phyloP scores from a whole-genome alignment of 30 jellyfish, hydroid and myxozoan species.

The Clytia hemisphaerica region DNA sequence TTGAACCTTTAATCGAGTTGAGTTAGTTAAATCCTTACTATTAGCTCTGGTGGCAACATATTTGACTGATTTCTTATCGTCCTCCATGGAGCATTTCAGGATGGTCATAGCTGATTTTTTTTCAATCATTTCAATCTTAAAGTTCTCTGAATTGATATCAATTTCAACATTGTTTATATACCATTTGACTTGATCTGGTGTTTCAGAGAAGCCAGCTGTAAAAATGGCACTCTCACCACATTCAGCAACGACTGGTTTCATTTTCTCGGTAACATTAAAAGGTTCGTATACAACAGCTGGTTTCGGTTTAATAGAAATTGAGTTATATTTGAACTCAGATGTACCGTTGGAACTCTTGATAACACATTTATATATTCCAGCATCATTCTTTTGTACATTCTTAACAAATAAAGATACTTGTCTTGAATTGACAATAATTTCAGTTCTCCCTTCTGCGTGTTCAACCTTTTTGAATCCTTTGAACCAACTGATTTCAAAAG shows the following conservation, averaged over 20 bases:
- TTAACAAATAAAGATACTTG: constrained; percentile 25
- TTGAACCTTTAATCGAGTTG: constrained; percentile 9
- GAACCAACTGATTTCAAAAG: constrained; percentile 53
- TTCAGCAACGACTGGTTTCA: not conserved
- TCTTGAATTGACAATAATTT: constrained; percentile 28
- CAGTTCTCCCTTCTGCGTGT: constrained; percentile 26
- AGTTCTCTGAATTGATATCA: constrained; percentile 35
- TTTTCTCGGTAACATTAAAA: constrained; percentile 20
- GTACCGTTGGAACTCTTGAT: constrained; percentile 60
- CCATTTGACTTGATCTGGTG: not conserved
- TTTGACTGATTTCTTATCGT: not conserved
- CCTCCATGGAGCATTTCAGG: constrained; percentile 12
- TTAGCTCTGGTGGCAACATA: not conserved
- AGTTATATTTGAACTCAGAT: constrained; percentile 45
- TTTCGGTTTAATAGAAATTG: no score
- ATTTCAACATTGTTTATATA: constrained; percentile 47
- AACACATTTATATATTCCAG: constrained; percentile 74
- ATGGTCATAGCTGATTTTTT: constrained; percentile 2
- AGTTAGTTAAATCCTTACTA: not conserved
- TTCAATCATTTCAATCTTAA: constrained; percentile 19
- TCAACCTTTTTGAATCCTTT: constrained; percentile 51
- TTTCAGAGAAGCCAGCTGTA: not conserved
- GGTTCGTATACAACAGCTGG: constrained; percentile 6
- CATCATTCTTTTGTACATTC: constrained; percentile 61
- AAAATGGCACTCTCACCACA: not conserved